Evolutionary conservation across 2,888 invertebrate species (phyloP).

Genomic region (Parelbella ahira): DNA sequence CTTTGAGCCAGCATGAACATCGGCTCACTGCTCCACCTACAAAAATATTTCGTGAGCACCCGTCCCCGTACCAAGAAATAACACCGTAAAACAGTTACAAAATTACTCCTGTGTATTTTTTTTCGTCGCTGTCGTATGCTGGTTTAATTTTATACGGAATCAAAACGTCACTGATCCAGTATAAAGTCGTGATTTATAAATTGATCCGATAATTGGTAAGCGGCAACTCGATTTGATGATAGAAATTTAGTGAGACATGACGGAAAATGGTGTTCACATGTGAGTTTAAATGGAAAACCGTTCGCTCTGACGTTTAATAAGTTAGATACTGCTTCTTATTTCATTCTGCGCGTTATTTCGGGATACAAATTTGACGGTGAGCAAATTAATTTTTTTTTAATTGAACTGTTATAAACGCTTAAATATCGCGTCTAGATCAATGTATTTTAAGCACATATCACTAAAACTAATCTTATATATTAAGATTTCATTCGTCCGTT

Average conservation of each 20-base stretch:
- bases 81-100: slow-evolving; percentile 15
- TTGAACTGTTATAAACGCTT: too few relatives aligned
- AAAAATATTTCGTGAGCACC: too few relatives aligned
- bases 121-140: not conserved
- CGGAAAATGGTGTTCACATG: slow-evolving; percentile 34
- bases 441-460: too few relatives aligned
- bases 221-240: slow-evolving; percentile 35
- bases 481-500: too few relatives aligned
- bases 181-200: slow-evolving; percentile 57
- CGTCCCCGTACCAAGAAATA: too few relatives aligned
- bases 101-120: not conserved
- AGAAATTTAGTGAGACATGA: slow-evolving; percentile 43
- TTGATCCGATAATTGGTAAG: slow-evolving; percentile 56
- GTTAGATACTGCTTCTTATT: too few relatives aligned
- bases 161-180: not conserved
- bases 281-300: slow-evolving; percentile 13
- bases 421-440: too few relatives aligned
- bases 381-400: too few relatives aligned
- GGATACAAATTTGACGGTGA: not conserved
- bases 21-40: too few relatives aligned
- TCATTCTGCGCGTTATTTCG: not conserved
- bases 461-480: too few relatives aligned
- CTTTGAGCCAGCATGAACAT: slow-evolving; percentile 50
- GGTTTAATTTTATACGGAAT: not conserved
- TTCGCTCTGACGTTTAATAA: not conserved